phyloP scores from a whole-genome alignment of 2,888 invertebrate genomes.

The Spisula solida region DNA sequence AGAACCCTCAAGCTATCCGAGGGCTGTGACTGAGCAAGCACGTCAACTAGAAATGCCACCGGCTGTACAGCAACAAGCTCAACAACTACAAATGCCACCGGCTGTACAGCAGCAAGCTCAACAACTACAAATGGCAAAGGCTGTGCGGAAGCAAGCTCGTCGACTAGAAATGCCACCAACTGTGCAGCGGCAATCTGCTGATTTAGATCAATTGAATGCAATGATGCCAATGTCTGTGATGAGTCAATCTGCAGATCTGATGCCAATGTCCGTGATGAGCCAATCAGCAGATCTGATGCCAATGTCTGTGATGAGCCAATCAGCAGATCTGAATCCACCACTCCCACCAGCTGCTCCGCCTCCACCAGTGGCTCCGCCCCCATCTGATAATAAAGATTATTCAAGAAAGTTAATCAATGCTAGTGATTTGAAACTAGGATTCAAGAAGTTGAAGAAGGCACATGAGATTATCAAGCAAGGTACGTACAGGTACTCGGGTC shows the following conservation, averaged over 20 bases:
- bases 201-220: neutral
- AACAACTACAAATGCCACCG: neutral
- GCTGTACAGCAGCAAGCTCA: neutral
- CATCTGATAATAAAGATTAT: neutral
- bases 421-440: constrained; percentile 50
- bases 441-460: constrained; percentile 58
- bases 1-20: too few relatives aligned
- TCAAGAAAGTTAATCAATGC: constrained; percentile 8
- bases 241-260: neutral
- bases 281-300: neutral
- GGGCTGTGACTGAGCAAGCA: too few relatives aligned
- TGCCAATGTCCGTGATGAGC: neutral
- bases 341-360: neutral
- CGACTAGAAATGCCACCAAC: neutral
- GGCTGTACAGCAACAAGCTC: too few relatives aligned
- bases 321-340: neutral
- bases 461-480: constrained; percentile 61
- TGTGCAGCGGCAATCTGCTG: neutral
- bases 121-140: neutral
- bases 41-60: too few relatives aligned
- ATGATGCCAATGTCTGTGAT: neutral
- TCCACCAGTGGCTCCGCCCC: neutral
- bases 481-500: neutral
- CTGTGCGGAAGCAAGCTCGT: neutral
- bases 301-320: neutral